Base-by-base conservation (phyloP, 92 coral and sea anemone genomes). In the Palythoa caribaeorum region DNA sequence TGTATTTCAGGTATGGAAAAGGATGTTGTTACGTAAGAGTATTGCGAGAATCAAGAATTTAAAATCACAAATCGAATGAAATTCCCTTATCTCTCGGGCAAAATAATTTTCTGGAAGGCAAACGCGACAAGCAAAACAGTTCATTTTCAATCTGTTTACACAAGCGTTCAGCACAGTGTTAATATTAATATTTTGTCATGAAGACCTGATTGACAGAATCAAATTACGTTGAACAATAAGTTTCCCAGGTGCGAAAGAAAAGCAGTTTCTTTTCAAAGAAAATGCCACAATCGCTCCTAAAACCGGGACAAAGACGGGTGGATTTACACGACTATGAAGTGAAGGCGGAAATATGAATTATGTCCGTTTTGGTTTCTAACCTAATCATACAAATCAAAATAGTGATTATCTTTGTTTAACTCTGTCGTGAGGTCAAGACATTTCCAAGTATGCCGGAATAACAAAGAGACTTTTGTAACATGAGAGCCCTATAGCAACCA, bases 361-460 rank as follows among this genome's bases (percentile, higher is more conserved):
- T 54, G 83, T 35, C 48, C 69, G 48, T 36, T 59, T 12, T 12
- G 36, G 40, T 63, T 55, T 81, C 44, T 14, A 3, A 48, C 66
- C 60, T 38, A 16, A 39, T 81, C 86, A 81, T 68, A 52, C 57
- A 39, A 65, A 38, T 79, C 84, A 40, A 62, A 65, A 38, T 69
- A 6, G 75, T 63, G 50, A 63, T 50, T 40, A 21, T 65, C 19
- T 38, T 65, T 11, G 74, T 21, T 44, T 40, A 40, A 12, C 20
- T 37, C 16, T 81, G 62, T 15, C 9, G 28, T 35, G 86, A 68
- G 86, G 86, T 81, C 86, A 81, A 44, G 40, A 10, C 63, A 9
- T 40, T 6, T 62, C 52, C 13, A 1, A 8, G 38, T 12, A 70
- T 47, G 36, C 75, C 71, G 74, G 40, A 80, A 80, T 39, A 80